These are phyloP conservation scores for Drosophila suboccidentalis DNA, from an alignment of 2,888 invertebrate species.

Conservation along the genomic window DNA sequence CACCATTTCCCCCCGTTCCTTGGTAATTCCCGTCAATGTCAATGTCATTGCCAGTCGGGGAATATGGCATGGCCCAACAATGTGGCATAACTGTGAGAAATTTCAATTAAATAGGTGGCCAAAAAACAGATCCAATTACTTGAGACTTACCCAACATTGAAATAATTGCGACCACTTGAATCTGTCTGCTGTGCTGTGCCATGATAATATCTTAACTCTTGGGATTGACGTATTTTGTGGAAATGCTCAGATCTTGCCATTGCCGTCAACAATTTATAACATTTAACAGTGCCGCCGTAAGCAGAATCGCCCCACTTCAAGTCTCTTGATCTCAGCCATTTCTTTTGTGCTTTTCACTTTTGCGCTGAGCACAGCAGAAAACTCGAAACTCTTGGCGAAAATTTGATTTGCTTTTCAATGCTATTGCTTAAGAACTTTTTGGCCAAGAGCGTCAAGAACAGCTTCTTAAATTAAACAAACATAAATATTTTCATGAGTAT, in stretches of 20 bases:
- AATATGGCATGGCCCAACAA: slow-evolving; percentile 46
- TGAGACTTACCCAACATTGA: slow-evolving; percentile 64
- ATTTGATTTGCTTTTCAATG: slow-evolving; percentile 49
- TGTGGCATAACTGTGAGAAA: slow-evolving; percentile 39
- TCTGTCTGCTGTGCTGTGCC: slow-evolving; percentile 46
- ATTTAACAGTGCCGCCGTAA: slow-evolving; percentile 55
- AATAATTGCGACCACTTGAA: slow-evolving; percentile 44
- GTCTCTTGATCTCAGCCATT: slow-evolving; percentile 25
- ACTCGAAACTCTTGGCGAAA: slow-evolving; percentile 40
- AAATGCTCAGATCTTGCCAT: slow-evolving; percentile 57
- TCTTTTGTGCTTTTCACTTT: slow-evolving; percentile 40
- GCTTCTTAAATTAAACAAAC: background rate
- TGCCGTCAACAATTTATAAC: slow-evolving; percentile 64
- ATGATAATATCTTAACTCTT: slow-evolving; percentile 45
- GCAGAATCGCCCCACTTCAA: slow-evolving; percentile 56
- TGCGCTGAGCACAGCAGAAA: slow-evolving; percentile 57
- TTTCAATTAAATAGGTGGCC: background rate
- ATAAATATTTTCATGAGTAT: background rate
- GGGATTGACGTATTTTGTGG: slow-evolving; percentile 19
- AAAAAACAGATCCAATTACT: background rate
- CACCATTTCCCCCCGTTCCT: slow-evolving; percentile 21
- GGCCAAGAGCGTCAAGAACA: background rate
- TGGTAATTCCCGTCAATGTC: slow-evolving; percentile 60
- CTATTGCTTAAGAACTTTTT: slow-evolving; percentile 42
- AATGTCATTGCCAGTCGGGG: slow-evolving; percentile 61